A percentile compares a stretch with the other conserved stretches of the same genome.
These are phyloP conservation scores for Salminus brasiliensis DNA, from an alignment of 2,113 vertebrate genomes.

Conservation along the genomic window DNA sequence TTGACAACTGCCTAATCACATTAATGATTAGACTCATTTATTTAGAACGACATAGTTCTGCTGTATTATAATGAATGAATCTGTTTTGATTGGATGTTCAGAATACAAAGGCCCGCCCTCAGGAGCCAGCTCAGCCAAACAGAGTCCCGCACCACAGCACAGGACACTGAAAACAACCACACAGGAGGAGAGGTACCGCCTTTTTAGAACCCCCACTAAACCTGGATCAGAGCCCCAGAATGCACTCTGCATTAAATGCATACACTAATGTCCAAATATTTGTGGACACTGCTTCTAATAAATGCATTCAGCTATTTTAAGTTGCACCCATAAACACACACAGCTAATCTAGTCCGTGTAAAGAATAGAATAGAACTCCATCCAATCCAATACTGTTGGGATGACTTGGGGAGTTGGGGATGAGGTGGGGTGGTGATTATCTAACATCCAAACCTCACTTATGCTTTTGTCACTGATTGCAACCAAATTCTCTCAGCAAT, in stretches of 20 bases:
- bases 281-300: no score
- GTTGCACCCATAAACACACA: no score
- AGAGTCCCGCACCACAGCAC: slow-evolving; percentile 91
- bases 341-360: no score
- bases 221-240: neutral
- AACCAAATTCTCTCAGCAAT: no score
- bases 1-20: neutral
- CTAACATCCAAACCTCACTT: no score
- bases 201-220: neutral
- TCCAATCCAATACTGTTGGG: no score
- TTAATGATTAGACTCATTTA: neutral
- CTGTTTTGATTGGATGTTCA: slow-evolving; percentile 46
- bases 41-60: neutral
- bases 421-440: no score
- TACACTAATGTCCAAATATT: no score
- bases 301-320: no score
- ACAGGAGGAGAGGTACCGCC: slow-evolving; percentile 69
- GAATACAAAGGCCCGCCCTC: slow-evolving; percentile 90
- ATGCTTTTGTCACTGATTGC: no score
- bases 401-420: no score
- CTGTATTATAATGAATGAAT: neutral
- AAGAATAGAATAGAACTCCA: no score
- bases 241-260: neutral
- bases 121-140: slow-evolving; percentile 89
- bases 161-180: slow-evolving; percentile 77